A percentile compares a stretch with the other conserved stretches of the same genome.
phyloP scores from a whole-genome alignment of 2,888 invertebrate genomes.

The Cremastinae sp. region DNA sequence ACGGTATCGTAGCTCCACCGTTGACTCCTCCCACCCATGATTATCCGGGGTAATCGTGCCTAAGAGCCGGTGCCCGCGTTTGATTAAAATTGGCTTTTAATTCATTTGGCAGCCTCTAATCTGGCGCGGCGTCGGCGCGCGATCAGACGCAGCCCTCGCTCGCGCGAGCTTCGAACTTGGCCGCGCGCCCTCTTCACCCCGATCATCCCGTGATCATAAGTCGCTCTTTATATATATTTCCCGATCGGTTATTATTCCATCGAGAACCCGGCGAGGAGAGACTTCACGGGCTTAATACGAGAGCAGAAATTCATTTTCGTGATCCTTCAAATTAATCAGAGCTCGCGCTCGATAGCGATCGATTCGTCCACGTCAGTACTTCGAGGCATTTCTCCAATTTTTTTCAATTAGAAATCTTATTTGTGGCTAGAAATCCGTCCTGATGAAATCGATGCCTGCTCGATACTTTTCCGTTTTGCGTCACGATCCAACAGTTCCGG shows the following conservation, averaged over 20 bases:
- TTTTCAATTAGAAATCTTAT: background rate
- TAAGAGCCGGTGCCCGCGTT: constrained; percentile 79
- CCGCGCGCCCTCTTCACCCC: constrained; percentile 44
- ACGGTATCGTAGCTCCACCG: constrained; percentile 51
- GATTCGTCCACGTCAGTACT: background rate
- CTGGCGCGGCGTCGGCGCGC: constrained; percentile 72
- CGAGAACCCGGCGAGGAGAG: background rate
- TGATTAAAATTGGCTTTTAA: constrained; percentile 81
- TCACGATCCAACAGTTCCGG: background rate
- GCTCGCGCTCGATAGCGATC: constrained; percentile 11
- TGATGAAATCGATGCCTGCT: background rate
- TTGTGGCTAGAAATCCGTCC: no score
- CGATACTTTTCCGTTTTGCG: background rate
- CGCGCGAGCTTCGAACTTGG: constrained; percentile 11
- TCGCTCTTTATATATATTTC: constrained; percentile 32
- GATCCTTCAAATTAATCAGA: constrained; percentile 18
- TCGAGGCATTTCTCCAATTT: background rate
- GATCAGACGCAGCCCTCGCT: constrained; percentile 71
- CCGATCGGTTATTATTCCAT: constrained; percentile 42
- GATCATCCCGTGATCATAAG: constrained; percentile 40
- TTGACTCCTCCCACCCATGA: constrained; percentile 75
- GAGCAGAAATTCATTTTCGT: constrained; percentile 48
- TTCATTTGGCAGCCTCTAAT: constrained; percentile 80
- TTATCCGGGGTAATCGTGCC: constrained; percentile 79
- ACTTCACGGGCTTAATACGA: constrained; percentile 24